These are phyloP conservation scores for Propithecus deckenii DNA, from an alignment of 2,797 vertebrate genomes.

Conservation along the genomic window DNA sequence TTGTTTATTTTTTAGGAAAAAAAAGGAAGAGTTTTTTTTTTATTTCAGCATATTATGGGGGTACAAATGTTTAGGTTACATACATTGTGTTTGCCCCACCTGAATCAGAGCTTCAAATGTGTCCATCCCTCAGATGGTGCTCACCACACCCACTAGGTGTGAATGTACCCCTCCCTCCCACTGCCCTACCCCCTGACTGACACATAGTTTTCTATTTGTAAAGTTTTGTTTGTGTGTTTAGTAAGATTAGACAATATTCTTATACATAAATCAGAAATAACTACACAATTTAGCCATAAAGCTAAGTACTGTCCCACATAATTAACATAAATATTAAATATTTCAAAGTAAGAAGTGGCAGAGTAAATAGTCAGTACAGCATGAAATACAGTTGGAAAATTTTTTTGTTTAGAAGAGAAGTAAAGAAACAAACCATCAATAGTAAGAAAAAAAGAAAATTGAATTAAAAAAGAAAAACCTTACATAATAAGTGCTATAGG, in stretches of 20 bases:
- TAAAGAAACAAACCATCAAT: neutral
- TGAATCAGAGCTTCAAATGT: too few relatives aligned
- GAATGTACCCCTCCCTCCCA: too few relatives aligned
- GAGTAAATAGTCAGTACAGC: neutral
- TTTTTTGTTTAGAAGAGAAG: neutral
- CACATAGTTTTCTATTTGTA: neutral
- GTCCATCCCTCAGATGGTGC: too few relatives aligned
- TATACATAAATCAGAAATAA: neutral
- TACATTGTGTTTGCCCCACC: too few relatives aligned
- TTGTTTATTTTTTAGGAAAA: neutral
- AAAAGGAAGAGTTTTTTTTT: neutral
- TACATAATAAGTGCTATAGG: neutral
- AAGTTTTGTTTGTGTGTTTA: neutral
- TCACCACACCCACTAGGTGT: too few relatives aligned
- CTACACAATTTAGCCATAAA: neutral
- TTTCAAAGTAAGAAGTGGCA: neutral
- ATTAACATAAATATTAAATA: neutral
- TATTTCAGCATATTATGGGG: too few relatives aligned
- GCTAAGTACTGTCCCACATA: neutral
- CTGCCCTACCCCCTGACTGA: too few relatives aligned
- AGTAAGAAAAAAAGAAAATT: neutral
- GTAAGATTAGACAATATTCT: neutral
- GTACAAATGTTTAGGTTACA: too few relatives aligned
- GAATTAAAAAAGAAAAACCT: neutral
- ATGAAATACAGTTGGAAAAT: neutral